Evolutionary conservation across 2,113 vertebrate species (phyloP).

Genomic region (Hylia prasina): DNA sequence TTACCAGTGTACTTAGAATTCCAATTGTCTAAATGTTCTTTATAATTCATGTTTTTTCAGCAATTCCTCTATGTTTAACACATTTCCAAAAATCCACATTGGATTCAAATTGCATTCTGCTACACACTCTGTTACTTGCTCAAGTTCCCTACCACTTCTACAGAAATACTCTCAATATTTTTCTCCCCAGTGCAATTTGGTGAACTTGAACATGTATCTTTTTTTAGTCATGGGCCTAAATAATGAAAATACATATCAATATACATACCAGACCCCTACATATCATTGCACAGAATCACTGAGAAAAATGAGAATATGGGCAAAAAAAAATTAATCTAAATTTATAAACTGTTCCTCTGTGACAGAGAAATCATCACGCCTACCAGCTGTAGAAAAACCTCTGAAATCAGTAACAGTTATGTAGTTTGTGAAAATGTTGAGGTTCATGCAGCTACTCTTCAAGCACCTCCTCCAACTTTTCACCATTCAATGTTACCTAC

Average conservation of each 20-base stretch:
- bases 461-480: background rate
- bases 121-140: background rate
- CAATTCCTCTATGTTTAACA: background rate
- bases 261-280: background rate
- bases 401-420: background rate
- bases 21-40: background rate
- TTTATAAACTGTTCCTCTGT: background rate
- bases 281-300: background rate
- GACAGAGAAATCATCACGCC: background rate
- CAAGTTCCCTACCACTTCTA: background rate
- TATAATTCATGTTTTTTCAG: background rate
- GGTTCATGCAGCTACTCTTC: background rate
- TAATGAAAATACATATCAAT: background rate
- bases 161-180: background rate
- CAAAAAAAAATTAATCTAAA: background rate
- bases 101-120: background rate
- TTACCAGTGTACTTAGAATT: background rate
- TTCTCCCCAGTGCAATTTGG: background rate
- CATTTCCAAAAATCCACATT: background rate
- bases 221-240: background rate
- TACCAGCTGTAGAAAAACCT: background rate
- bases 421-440: background rate
- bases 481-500: background rate
- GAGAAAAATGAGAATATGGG: background rate
- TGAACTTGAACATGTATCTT: background rate